Percentiles rank a stretch among this genome's conserved stretches.
Conservation (phyloP, 2,888 invertebrate genomes). For the Eristalinus aeneus region DNA sequence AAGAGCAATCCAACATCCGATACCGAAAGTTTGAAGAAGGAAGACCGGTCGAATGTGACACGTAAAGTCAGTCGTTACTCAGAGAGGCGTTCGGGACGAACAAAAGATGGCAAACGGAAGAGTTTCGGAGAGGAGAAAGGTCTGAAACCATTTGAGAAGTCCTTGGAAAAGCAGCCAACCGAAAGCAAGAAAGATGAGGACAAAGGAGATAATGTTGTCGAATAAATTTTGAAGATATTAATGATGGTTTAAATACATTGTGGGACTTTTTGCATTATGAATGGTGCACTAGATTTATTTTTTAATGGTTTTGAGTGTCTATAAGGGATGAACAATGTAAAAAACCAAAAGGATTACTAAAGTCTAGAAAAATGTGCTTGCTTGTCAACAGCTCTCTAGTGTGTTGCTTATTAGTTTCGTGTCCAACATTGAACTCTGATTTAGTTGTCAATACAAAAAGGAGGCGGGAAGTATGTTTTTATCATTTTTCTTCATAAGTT, state of each 20-base stretch:
- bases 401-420: too few relatives aligned
- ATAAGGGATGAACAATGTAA: too few relatives aligned
- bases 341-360: too few relatives aligned
- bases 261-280: not conserved
- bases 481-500: too few relatives aligned
- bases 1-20: conserved; percentile 75
- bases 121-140: conserved; percentile 30
- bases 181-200: conserved; percentile 7
- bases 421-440: too few relatives aligned
- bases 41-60: conserved; percentile 68
- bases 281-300: not conserved
- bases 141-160: not conserved
- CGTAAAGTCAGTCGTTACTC: conserved; percentile 76
- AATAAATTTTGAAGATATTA: not conserved
- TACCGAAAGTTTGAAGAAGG: conserved; percentile 74
- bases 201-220: not conserved
- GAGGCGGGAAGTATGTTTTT: too few relatives aligned
- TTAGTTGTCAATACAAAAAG: too few relatives aligned
- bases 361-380: too few relatives aligned
- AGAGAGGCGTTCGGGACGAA: conserved; percentile 74
- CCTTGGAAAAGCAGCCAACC: not conserved
- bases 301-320: too few relatives aligned
- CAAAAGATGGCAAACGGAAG: conserved; percentile 60
- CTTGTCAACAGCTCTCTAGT: too few relatives aligned
- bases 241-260: not conserved